Percentiles rank a stretch among this genome's conserved stretches.
Evolutionary conservation across 2,888 invertebrate species (phyloP).

Genomic region (Sarcophaga subvicina): DNA sequence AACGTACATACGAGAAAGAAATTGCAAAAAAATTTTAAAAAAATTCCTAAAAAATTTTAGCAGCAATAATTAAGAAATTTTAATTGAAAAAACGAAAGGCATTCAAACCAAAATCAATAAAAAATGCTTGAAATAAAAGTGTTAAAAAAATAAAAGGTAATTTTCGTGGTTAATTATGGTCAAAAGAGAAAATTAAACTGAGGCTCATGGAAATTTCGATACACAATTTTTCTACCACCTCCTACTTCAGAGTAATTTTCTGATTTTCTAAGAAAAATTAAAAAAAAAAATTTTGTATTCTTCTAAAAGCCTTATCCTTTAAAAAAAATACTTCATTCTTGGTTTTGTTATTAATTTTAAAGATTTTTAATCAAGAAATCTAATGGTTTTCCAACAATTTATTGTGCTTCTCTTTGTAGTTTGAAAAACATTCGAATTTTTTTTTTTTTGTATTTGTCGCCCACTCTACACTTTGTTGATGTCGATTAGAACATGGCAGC

Average conservation of each 20-base stretch:
- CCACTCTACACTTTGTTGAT: conserved; percentile 67
- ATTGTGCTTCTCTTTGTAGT: no score
- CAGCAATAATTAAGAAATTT: background rate
- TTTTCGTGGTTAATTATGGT: background rate
- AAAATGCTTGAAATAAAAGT: background rate
- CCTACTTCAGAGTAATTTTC: background rate
- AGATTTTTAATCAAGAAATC: no score
- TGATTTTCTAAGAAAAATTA: no score
- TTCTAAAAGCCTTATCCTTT: no score
- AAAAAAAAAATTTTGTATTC: no score
- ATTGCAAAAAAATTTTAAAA: conserved; percentile 17
- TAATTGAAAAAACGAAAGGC: conserved; percentile 7
- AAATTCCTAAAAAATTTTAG: conserved; percentile 18
- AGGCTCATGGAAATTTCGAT: conserved; percentile 45
- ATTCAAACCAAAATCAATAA: background rate
- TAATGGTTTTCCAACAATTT: no score
- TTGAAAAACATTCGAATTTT: background rate
- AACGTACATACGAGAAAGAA: conserved; percentile 24
- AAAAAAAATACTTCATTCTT: no score
- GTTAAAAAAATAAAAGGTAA: conserved; percentile 39
- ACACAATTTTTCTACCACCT: conserved; percentile 49
- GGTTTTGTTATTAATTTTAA: no score
- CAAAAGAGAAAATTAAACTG: background rate
- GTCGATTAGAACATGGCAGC: conserved; percentile 64
- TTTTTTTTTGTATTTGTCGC: conserved; percentile 54